These are phyloP conservation scores for Saccopteryx leptura DNA, from an alignment of 2,113 vertebrate genomes.

Conservation along the genomic window DNA sequence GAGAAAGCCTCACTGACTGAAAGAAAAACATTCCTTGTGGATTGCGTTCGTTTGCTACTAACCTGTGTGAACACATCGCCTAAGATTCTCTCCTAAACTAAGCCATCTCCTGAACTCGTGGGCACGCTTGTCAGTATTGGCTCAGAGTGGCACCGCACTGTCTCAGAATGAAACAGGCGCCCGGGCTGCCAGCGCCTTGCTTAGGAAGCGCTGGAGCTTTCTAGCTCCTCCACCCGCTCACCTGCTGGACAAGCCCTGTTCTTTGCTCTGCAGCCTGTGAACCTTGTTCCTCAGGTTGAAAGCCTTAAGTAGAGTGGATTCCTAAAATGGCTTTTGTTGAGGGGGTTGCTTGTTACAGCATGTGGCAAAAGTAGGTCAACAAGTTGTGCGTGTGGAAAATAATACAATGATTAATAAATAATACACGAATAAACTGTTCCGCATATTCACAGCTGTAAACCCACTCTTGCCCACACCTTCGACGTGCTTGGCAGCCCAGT, in stretches of 20 bases:
- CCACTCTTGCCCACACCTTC: not conserved
- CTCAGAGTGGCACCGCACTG: not conserved
- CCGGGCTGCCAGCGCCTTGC: accelerated
- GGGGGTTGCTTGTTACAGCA: not conserved
- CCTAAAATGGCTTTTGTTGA: not conserved
- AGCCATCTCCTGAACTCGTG: not conserved
- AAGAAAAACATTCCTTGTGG: not conserved
- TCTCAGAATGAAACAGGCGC: not conserved
- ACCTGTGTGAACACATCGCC: not conserved
- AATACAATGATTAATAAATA: not conserved
- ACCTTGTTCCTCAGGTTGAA: not conserved
- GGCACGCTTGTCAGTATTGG: not conserved
- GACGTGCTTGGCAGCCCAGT: accelerated
- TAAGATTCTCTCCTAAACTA: not conserved
- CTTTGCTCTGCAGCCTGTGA: not conserved
- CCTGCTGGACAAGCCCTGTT: not conserved
- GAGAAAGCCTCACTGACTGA: not conserved
- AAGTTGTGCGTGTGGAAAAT: not conserved
- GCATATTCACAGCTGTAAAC: not conserved
- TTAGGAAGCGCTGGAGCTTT: not conserved
- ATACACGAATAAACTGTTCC: not conserved
- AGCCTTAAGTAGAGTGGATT: not conserved
- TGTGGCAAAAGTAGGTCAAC: not conserved
- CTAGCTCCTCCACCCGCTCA: not conserved
- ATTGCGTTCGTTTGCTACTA: not conserved